Percentiles rank a stretch among this genome's conserved stretches.
Evolutionary conservation across 1,140 invertebrate species (phyloP).

Genomic region (Zophobas atratus): DNA sequence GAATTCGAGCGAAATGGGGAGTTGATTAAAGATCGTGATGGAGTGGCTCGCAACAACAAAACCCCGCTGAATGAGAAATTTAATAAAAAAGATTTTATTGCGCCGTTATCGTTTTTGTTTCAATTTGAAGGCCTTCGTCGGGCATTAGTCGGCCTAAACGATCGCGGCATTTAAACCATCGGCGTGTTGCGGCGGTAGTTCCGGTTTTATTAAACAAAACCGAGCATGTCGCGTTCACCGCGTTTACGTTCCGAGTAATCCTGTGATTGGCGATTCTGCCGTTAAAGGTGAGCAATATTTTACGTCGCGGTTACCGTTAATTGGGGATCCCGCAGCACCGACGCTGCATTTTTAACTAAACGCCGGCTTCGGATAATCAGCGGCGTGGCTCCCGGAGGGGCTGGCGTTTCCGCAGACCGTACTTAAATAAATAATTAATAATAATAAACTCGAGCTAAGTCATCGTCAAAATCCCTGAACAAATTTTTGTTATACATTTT

Average conservation of each 20-base stretch:
- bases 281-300: slow-evolving; percentile 34
- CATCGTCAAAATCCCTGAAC: too few relatives aligned
- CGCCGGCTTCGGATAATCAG: too few relatives aligned
- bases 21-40: slow-evolving; percentile 11
- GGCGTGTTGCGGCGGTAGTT: slow-evolving; percentile 29
- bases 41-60: slow-evolving; percentile 2
- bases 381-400: too few relatives aligned
- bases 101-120: slow-evolving; percentile 16
- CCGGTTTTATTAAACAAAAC: slow-evolving; percentile 40
- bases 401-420: too few relatives aligned
- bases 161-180: not conserved
- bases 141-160: slow-evolving; percentile 26
- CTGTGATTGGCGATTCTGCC: slow-evolving; percentile 28
- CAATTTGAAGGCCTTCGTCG: slow-evolving; percentile 2
- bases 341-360: too few relatives aligned
- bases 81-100: slow-evolving; percentile 18
- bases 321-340: not conserved
- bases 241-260: slow-evolving; percentile 33
- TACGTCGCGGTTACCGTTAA: slow-evolving; percentile 18
- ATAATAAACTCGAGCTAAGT: too few relatives aligned
- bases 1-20: not conserved
- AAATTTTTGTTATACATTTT: too few relatives aligned
- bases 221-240: slow-evolving; percentile 36
- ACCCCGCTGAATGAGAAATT: not conserved
- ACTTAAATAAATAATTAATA: too few relatives aligned